Base-by-base conservation (phyloP, 2,888 invertebrate species). In the Serripes groenlandicus region DNA sequence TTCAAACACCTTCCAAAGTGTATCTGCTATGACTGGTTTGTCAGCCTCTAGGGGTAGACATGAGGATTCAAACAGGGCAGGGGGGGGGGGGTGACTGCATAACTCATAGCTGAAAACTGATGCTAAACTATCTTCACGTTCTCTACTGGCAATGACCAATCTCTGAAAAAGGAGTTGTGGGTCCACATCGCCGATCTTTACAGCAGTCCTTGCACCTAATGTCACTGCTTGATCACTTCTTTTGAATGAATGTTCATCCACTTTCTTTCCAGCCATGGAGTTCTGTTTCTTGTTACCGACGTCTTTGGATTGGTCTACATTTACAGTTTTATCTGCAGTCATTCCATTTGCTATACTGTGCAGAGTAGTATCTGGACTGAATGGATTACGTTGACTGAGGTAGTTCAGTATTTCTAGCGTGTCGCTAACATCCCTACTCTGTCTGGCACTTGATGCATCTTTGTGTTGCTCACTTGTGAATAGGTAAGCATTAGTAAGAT, bases 401-500 rank as follows among this genome's bases (percentile, higher is more conserved):
- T n/a, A n/a, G n/a, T n/a, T n/a, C n/a, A n/a, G n/a, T n/a, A 83
- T 81, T 70, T 54, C 69, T 18, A 30, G 26, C 21, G 70, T 42
- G 70, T 81, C 74, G 2, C 49, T 18, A 18, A 15, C 28, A 68
- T 86, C 83, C 28, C 86, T 73, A 32, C 70, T 60, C 35, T 73
- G 71, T 37, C 77, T 75, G 26, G 83, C 73, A 30, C 23, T 58
- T 35, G 42, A 70, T 37, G 70, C 21, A 23, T 86, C 81, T 32
- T 72, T 86, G 68, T 85, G 84, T 49, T 86, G 84, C 34, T 81
- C 75, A 69, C 72, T 84, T 64, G 80, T 78, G 28, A 78, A 32
- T 37, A 52, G 78, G 23, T 64, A 3, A 26, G n/a, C 60, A 18
- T 74, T 49, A 37, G n/a, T 68, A 64, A 86, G 81, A 15, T 64